Evolutionary conservation across 2,797 vertebrate species (phyloP).

Genomic region (Natrix natrix): DNA sequence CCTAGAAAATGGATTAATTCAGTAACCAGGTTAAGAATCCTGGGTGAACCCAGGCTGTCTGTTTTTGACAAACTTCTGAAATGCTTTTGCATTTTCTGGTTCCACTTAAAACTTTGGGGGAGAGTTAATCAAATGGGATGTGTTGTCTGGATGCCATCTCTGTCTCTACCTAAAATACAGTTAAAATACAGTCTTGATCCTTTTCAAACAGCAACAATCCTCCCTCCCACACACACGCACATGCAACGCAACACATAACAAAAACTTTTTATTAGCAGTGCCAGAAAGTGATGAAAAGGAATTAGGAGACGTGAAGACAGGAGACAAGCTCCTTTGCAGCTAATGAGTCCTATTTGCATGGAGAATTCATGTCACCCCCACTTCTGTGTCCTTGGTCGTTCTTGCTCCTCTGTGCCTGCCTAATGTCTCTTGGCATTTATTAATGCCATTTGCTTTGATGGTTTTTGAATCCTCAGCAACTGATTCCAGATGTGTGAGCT

Average conservation of each 20-base stretch:
- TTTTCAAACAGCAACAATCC: background rate
- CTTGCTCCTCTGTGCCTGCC: background rate
- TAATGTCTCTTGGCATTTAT: slow-evolving; percentile 16
- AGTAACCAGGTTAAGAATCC: background rate
- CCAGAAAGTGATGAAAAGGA: background rate
- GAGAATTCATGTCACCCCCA: background rate
- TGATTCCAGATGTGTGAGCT: slow-evolving; percentile 19
- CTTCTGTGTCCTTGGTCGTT: background rate
- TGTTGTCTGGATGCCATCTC: background rate
- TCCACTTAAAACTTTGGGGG: background rate
- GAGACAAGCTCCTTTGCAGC: background rate
- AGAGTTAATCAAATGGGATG: background rate
- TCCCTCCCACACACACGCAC: background rate
- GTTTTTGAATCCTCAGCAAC: slow-evolving; percentile 17
- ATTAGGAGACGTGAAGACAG: background rate
- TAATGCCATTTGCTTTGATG: slow-evolving; percentile 32
- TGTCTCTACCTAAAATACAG: background rate
- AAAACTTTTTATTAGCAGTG: background rate
- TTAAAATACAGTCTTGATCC: background rate
- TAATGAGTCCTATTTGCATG: background rate
- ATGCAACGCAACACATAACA: background rate
- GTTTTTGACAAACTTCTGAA: background rate
- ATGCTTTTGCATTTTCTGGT: background rate
- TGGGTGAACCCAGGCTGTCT: background rate
- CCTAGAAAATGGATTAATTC: background rate